These are phyloP conservation scores for Zaprionus obscuricornis DNA, from an alignment of 2,888 invertebrate genomes.

Conservation along the genomic window DNA sequence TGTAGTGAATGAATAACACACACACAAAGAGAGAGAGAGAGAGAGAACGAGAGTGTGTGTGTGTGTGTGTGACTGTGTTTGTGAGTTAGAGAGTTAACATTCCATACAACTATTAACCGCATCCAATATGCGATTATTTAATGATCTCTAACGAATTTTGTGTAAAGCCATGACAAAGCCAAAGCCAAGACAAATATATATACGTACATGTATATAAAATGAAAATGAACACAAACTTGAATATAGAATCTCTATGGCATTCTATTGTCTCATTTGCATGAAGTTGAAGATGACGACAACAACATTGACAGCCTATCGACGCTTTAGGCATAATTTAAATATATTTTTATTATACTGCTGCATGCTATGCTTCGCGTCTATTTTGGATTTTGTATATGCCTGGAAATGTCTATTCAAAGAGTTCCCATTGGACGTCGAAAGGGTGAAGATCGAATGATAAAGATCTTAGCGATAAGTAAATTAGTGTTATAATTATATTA, in stretches of 20 bases:
- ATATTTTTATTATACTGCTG: slow-evolving; percentile 17
- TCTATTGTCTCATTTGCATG: slow-evolving; percentile 63
- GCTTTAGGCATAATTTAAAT: slow-evolving; percentile 13
- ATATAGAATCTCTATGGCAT: slow-evolving; percentile 17
- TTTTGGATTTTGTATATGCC: background rate
- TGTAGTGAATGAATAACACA: too few relatives aligned
- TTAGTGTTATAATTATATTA: slow-evolving; percentile 24
- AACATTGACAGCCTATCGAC: slow-evolving; percentile 22
- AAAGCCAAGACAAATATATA: slow-evolving; percentile 12
- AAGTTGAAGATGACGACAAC: slow-evolving; percentile 29
- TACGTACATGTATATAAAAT: too few relatives aligned
- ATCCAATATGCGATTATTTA: slow-evolving; percentile 41
- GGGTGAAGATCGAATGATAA: slow-evolving; percentile 35
- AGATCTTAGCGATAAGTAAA: slow-evolving; percentile 14
- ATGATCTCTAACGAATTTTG: slow-evolving; percentile 34
- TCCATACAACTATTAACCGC: background rate
- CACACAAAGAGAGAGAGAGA: background rate
- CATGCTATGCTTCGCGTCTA: background rate
- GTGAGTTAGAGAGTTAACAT: background rate
- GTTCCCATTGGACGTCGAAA: slow-evolving; percentile 41
- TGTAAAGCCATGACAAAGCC: slow-evolving; percentile 17
- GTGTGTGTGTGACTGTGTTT: too few relatives aligned
- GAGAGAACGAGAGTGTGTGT: slow-evolving; percentile 2
- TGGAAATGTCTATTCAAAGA: slow-evolving; percentile 62
- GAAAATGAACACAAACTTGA: too few relatives aligned